Evolutionary conservation across 2,113 vertebrate genomes (phyloP).

Genomic region (Tychaedon coryphoeus): DNA sequence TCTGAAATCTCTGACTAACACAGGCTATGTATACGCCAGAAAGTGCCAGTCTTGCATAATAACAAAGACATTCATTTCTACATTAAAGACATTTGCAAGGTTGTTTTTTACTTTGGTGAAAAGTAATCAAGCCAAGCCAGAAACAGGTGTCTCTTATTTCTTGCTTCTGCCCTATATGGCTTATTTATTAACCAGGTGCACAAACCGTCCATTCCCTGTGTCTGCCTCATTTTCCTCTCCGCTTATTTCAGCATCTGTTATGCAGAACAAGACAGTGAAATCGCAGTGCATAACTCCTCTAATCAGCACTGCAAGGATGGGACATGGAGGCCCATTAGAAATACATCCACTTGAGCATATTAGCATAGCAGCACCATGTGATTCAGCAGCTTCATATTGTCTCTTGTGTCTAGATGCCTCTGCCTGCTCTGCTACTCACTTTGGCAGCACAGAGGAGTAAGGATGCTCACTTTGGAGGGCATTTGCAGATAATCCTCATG

Average conservation of each 20-base stretch:
- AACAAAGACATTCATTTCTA: neutral
- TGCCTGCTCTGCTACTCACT: neutral
- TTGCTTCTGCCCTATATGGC: neutral
- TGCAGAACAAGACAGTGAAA: neutral
- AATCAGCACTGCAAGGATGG: neutral
- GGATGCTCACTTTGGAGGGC: neutral
- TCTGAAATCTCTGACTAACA: neutral
- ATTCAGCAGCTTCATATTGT: neutral
- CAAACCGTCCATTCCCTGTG: neutral
- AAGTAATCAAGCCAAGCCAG: neutral
- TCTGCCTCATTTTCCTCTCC: neutral
- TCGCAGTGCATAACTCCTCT: neutral
- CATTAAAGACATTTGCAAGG: neutral
- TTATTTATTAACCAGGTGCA: neutral
- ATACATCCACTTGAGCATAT: neutral
- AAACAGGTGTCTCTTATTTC: neutral
- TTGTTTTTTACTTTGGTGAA: neutral
- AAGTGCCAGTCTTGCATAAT: neutral
- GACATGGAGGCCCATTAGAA: neutral
- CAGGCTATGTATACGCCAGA: neutral
- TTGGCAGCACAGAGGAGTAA: neutral
- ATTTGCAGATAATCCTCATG: neutral
- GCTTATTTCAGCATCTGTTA: neutral
- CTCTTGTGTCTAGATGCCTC: neutral
- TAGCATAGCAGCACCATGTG: accelerated